phyloP scores from a whole-genome alignment of 2,113 vertebrate species.

The Xenopus borealis region DNA sequence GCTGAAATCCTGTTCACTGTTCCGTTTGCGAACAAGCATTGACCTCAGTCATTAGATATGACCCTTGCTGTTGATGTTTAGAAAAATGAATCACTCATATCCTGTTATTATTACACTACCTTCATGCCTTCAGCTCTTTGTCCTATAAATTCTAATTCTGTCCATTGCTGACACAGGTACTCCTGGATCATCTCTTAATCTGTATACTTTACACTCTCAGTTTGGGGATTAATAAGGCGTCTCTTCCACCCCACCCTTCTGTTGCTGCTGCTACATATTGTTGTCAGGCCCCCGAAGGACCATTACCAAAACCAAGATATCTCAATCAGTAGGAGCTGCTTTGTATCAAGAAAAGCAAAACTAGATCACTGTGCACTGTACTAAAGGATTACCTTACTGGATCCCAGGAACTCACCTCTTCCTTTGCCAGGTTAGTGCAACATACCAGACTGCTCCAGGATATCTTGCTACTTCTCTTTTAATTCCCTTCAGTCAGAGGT shows the following conservation, averaged over 20 bases:
- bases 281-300: neutral
- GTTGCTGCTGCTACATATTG: conserved; percentile 34
- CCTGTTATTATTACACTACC: neutral
- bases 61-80: conserved; percentile 2
- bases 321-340: neutral
- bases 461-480: too few species aligned
- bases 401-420: too few species aligned
- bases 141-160: conserved; percentile 33
- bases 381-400: too few species aligned
- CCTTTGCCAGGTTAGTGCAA: neutral
- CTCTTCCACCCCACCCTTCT: conserved; percentile 23
- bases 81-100: neutral
- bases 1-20: too few species aligned
- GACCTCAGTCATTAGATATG: neutral
- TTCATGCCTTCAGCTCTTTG: neutral
- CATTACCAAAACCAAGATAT: neutral
- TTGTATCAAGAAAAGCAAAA: neutral
- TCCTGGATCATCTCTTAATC: conserved; percentile 44
- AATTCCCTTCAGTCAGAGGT: too few species aligned
- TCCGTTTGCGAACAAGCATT: neutral
- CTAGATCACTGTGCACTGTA: too few species aligned
- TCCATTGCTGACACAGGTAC: conserved; percentile 39
- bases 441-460: too few species aligned
- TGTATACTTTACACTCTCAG: conserved; percentile 15
- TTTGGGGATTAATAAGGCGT: conserved; percentile 21